Evolutionary conservation across 2,797 vertebrate species (phyloP).

Genomic region (Spatula versicolor): DNA sequence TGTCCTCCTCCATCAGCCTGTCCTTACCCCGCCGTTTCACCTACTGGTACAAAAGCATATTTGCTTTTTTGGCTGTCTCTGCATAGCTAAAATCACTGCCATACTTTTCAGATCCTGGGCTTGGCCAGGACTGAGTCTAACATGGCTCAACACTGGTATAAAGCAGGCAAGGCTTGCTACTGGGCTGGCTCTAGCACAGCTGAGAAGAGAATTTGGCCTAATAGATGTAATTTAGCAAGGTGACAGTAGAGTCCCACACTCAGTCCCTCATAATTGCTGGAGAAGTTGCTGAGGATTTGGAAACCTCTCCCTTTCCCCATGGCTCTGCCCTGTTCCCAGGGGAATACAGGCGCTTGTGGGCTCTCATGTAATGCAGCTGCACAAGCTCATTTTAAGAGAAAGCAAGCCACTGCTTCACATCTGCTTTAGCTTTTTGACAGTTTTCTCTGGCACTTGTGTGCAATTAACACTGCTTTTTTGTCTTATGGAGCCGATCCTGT

Average conservation of each 20-base stretch:
- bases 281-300: background rate
- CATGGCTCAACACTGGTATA: background rate
- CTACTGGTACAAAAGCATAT: background rate
- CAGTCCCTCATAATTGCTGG: background rate
- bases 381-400: conserved; percentile 29
- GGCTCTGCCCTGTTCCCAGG: background rate
- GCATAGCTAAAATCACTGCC: background rate
- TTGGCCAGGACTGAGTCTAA: background rate
- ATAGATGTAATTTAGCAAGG: background rate
- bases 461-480: background rate
- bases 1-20: background rate
- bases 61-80: background rate
- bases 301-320: background rate
- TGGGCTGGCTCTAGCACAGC: background rate
- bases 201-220: background rate
- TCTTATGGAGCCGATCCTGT: background rate
- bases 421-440: conserved; percentile 36
- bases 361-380: background rate
- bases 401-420: conserved; percentile 55
- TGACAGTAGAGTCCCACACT: background rate
- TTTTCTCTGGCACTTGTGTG: background rate
- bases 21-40: background rate
- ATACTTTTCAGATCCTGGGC: background rate
- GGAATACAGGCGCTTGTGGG: accelerated
- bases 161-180: background rate